Evolutionary conservation across 2,888 invertebrate genomes (phyloP), one percentile per base, ranked within the genome.

Genomic region (Labia minor): DNA sequence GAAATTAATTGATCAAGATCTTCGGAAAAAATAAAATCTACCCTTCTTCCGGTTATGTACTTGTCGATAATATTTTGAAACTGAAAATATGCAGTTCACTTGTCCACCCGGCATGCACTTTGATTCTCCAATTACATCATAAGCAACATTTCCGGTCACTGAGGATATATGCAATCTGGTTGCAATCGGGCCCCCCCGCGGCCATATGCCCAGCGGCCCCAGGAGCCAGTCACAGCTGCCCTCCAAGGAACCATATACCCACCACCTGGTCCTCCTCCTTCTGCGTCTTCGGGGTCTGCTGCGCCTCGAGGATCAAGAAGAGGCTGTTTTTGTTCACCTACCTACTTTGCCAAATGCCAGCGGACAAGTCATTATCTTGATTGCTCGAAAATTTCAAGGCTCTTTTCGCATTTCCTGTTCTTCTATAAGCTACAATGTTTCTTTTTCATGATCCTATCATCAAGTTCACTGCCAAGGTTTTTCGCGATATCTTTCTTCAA

Each of bases 221-320:
- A 6, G 49, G 49, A 14, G 49, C 14, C 49, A n/a, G n/a, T n/a
- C 49, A 26, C 49, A 49, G 14, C 49, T 49, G 49, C 49, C 49
- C 49, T 14, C 49, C 2, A 49, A 49, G 49, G 49, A 49, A 49
- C 49, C 49, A 49, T 49, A 49, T 49, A 49, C n/a, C 49, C 49
- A 49, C 49, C 49, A 49, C 49, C 49, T 49, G 49, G 49, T 49
- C 16, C 49, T 26, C n/a, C 8, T 49, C 49, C 49, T 49, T 14
- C 49, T 49, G 6, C 49, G 14, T 49, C 49, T 49, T 49, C 33
- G 11, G 33, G 33, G 33, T 33, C 33, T 33, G 6, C 3, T 49
- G 49, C 49, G 49, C 49, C 49, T 49, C 49, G 49, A 49, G 49
- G 49, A 49, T 49, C 49, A 49, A 49, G 49, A 49, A 49, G 49